Percentiles rank a stretch among this genome's conserved stretches.
These are phyloP conservation scores for Zhuqinia jingwanae DNA, from an alignment of 2,888 invertebrate species.

Conservation along the genomic window DNA sequence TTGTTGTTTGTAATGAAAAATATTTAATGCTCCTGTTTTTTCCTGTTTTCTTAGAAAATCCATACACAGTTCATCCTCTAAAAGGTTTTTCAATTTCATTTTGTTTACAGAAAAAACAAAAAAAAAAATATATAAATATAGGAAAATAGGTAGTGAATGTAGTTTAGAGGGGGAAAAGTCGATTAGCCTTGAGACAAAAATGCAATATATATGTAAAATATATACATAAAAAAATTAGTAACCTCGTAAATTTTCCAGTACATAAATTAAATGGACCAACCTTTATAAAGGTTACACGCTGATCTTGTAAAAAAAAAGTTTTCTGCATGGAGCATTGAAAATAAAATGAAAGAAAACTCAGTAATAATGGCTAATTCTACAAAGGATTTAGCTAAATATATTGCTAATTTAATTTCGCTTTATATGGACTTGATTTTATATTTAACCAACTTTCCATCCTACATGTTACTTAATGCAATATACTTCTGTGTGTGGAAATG, in stretches of 20 bases:
- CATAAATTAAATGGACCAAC: background rate
- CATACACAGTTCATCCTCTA: constrained; percentile 42
- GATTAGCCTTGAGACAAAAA: constrained; percentile 19
- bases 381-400: too few species aligned
- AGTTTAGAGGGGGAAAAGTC: constrained; percentile 10
- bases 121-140: too few species aligned
- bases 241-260: background rate
- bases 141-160: background rate
- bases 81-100: constrained; percentile 5
- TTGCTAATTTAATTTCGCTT: background rate
- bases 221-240: background rate
- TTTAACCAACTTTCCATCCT: too few species aligned
- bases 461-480: too few species aligned
- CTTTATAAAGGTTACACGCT: background rate
- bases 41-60: constrained; percentile 17
- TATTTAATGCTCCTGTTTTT: too few species aligned
- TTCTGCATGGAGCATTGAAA: too few species aligned
- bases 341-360: background rate
- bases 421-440: too few species aligned
- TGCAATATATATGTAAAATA: background rate
- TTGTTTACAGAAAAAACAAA: too few species aligned
- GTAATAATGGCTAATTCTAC: too few species aligned
- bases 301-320: too few species aligned
- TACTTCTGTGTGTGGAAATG: too few species aligned
- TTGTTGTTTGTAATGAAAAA: background rate